Evolutionary conservation across 2,888 invertebrate genomes (phyloP), one percentile per base, ranked within the genome.

Genomic region (Meteorus cinctellus): DNA sequence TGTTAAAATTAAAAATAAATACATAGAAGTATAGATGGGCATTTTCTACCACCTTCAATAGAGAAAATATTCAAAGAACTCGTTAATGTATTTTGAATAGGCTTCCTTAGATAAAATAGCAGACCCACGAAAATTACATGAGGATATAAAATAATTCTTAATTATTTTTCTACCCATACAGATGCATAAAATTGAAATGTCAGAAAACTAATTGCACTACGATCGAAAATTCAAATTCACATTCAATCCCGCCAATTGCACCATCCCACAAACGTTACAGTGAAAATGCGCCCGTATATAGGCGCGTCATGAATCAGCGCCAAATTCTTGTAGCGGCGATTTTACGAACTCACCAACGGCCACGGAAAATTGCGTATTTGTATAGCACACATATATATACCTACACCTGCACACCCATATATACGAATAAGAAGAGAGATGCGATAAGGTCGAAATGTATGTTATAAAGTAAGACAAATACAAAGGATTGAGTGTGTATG

Each of bases 221-320:
- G 8, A 12, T 55, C 6, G 6, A n/a, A 55, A 19, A 55, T 19
- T 24, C 4, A 55, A n/a, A 55, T 55, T 55, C 6, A 55, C 14
- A 19, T 55, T 41, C 31, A 5, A 10, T 29, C 27, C 62, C 62
- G 27, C 14, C 12, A 29, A 14, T 29, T 6, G 4, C 31, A 31
- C 12, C 10, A 12, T 10, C 16, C 16, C 14, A 12, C 10, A 4
- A 14, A 1, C 1, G 12, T 0, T 5, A 1, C 10, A 27, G 27
- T 67, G 67, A 48, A 48, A 67, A 67, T n/a, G 29, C 67, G 48
- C 27, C 67, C 45, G 41, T 29, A 24, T 19, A 36, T 12, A 45
- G 62, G 19, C 8, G 62, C 62, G 27, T 34, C 71, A 31, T 48
- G 24, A 70, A 8, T 16, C 62, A 29, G 72, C 63, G 48, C 31